Base-by-base conservation (phyloP, 2,888 invertebrate genomes). In the Morpho achilles region DNA sequence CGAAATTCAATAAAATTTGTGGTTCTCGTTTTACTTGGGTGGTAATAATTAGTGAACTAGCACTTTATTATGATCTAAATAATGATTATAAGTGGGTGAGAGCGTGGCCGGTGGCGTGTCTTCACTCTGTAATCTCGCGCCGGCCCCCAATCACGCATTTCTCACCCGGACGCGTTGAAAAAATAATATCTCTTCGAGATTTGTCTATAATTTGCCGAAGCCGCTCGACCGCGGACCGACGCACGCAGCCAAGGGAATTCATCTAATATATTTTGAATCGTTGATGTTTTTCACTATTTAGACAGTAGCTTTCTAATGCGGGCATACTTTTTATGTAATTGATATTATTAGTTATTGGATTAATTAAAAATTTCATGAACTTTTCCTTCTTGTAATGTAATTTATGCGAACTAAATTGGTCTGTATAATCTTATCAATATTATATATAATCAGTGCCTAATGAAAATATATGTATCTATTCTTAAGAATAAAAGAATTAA, bases 141-240 rank as follows among this genome's bases (percentile, higher is more conserved):
- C 89, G 89, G 81, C 80, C 87, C 80, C 79, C 87, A 90, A 89
- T 90, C 88, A 88, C 80, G 85, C 87, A 85, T 82, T 90, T 90
- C 89, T 90, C 90, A 90, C 90, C 87, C 87, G 79, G 69, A 79
- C 85, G 90, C 86, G 89, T 84, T 90, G 88, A 90, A 90, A 90
- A 89, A 90, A 90, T 90, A 87, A 90, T 87, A 86, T 83, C 79
- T 83, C 78, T 76, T 74, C 72, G 80, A 81, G 83, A 82, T 87
- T 89, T 79, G 88, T 88, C 89, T 89, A 87, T 90, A 90, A 90
- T 89, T 90, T 89, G 82, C 80, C 72, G 79, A 77, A 76, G 86
- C 88, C 87, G 87, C 81, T 41, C 10, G 41, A 40, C 23, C 16
- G 16, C 16, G 16, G 16, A 16, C 16, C 50, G 50, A 8, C 41